Conservation (phyloP, 2,888 invertebrate species). For the Belgica antarctica region DNA sequence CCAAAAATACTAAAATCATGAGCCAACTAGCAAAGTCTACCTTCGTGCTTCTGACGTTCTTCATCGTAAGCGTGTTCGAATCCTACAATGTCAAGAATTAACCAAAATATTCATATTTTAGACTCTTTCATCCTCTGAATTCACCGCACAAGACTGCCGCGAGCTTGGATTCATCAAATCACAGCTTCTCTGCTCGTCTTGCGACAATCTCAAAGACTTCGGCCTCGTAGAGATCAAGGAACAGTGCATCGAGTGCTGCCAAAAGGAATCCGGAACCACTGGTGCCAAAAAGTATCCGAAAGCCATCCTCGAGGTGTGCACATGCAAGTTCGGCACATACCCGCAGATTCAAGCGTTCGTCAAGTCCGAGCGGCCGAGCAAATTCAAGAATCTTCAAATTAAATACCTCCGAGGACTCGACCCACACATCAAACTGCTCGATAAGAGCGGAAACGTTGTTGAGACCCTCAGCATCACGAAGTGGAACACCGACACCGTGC, state of each 20-base stretch:
- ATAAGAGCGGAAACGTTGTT: constrained; percentile 76
- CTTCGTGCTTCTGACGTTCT: background rate
- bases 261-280: constrained; percentile 67
- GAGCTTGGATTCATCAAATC: constrained; percentile 81
- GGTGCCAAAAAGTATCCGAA: constrained; percentile 78
- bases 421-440: constrained; percentile 87
- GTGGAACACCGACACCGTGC: constrained; percentile 98
- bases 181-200: constrained; percentile 83
- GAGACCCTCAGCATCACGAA: constrained; percentile 94
- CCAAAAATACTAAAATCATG: too few species aligned
- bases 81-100: too few species aligned
- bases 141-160: constrained; percentile 78
- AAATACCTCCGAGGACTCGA: constrained; percentile 91
- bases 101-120: background rate
- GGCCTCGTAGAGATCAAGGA: constrained; percentile 53
- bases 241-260: constrained; percentile 77
- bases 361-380: constrained; percentile 84
- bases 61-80: background rate
- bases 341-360: constrained; percentile 98
- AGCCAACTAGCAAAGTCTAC: too few species aligned
- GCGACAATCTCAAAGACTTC: constrained; percentile 72
- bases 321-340: constrained; percentile 96
- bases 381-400: constrained; percentile 88
- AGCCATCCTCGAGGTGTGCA: constrained; percentile 93
- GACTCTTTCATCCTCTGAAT: constrained; percentile 54